Conservation (phyloP, 1,140 invertebrate genomes). For the Hylyphantes graminicola region DNA sequence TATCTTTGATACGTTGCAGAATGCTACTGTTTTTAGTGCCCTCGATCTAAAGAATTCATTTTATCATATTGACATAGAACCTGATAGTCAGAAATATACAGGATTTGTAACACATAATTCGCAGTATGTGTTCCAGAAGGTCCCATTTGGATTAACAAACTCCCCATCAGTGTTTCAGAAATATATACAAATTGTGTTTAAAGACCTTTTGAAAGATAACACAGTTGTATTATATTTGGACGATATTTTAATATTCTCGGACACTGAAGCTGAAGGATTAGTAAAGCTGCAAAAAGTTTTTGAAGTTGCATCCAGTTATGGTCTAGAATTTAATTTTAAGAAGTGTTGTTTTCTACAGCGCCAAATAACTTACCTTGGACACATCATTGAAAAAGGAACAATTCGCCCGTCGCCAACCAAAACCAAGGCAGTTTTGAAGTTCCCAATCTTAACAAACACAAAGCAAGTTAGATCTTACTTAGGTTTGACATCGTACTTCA, state of each 20-base stretch:
- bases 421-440: background rate
- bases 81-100: conserved; percentile 10
- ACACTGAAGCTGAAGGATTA: conserved; percentile 4
- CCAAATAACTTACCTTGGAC: background rate
- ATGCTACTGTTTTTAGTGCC: conserved; percentile 1
- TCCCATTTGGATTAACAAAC: conserved; percentile 2
- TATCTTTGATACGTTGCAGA: conserved; percentile 16
- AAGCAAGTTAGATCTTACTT: background rate
- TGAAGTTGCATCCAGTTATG: background rate
- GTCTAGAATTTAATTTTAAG: background rate
- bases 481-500: conserved; percentile 64
- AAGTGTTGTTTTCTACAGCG: background rate
- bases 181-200: too few species aligned
- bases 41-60: conserved; percentile 11
- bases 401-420: background rate
- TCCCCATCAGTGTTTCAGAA: too few species aligned
- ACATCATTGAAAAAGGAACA: background rate
- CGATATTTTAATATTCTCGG: background rate
- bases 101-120: conserved; percentile 4
- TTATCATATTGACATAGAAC: background rate
- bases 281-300: background rate
- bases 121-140: background rate
- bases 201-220: background rate
- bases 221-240: background rate
- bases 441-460: background rate